Evolutionary conservation across 2,888 invertebrate genomes (phyloP), one percentile per base, ranked within the genome.

Genomic region (Aelia acuminata): DNA sequence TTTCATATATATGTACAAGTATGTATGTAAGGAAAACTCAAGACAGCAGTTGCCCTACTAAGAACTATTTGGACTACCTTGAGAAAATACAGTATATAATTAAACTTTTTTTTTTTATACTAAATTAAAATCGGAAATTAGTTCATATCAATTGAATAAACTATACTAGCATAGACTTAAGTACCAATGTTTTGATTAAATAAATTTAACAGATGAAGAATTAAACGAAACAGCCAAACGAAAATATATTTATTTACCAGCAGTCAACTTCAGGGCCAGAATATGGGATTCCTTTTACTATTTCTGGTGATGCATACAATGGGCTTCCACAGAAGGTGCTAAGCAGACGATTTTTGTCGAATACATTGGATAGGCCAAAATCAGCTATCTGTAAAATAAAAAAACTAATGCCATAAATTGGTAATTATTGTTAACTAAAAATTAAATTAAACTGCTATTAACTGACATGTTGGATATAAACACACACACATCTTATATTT

Each of bases 361-460:
- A 99, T 90, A 98, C 98, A 93, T 99, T 99, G 88, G 99, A 98
- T 89, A 99, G 94, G 89, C 99, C 99, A 93, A 99, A 99, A 93
- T 99, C 99, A 22, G 99, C 99, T 92, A 99, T 99, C 96, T 98
- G 92, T 84, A 92, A 93, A 47, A 80, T 22, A 26, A 26, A 70
- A 70, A 70, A 70, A 35, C 31, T 70, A 26, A 35, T 70, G 63
- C 18, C 18, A 35, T 18, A 31, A 31, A 70, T 18, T 15, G 18
- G 18, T 70, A 31, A 35, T 70, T 35, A 70, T 43, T 43, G 4
- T 43, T 7, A 13, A 5, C 35, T 70, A 7, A 70, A 31, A 57
- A 31, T 35, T 35, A 70, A 70, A 20, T 31, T 18, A 70, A 18
- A 18, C 31, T 70, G 0, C 5, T 35, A 63, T 31, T 18, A 18